phyloP scores from a whole-genome alignment of 2,888 invertebrate species.

The Dione vanillae region DNA sequence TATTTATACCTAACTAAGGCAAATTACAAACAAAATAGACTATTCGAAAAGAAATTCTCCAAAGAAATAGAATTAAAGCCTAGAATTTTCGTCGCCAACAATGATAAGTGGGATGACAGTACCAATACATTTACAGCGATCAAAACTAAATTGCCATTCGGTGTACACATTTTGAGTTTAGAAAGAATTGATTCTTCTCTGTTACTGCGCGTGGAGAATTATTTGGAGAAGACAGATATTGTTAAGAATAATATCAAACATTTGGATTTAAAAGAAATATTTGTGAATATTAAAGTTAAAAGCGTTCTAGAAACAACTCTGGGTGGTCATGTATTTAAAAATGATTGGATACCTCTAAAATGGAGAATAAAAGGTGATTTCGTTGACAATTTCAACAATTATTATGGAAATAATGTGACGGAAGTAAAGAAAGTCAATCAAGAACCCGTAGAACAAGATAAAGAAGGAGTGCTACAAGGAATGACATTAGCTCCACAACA shows the following conservation, averaged over 20 bases:
- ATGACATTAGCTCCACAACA: constrained; percentile 88
- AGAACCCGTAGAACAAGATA: constrained; percentile 39
- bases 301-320: constrained; percentile 86
- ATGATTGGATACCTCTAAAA: constrained; percentile 77
- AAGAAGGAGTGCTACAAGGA: constrained; percentile 54
- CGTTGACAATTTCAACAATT: constrained; percentile 59
- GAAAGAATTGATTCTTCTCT: constrained; percentile 88
- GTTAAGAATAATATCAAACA: constrained; percentile 79
- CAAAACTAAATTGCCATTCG: constrained; percentile 84
- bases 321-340: constrained; percentile 86
- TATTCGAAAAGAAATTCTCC: constrained; percentile 70
- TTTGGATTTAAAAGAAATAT: constrained; percentile 84
- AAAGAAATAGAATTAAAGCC: constrained; percentile 64
- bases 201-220: constrained; percentile 91
- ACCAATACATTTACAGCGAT: constrained; percentile 69
- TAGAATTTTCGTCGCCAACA: constrained; percentile 51
- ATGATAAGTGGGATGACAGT: neutral
- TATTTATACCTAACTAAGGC: constrained; percentile 64
- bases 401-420: constrained; percentile 52
- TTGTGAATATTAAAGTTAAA: constrained; percentile 80
- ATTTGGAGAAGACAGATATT: constrained; percentile 87
- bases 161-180: constrained; percentile 89
- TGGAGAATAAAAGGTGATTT: constrained; percentile 76
- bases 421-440: constrained; percentile 46
- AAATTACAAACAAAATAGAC: constrained; percentile 57